phyloP scores from a whole-genome alignment of 2,113 vertebrate genomes.

The Thunnus maccoyii region DNA sequence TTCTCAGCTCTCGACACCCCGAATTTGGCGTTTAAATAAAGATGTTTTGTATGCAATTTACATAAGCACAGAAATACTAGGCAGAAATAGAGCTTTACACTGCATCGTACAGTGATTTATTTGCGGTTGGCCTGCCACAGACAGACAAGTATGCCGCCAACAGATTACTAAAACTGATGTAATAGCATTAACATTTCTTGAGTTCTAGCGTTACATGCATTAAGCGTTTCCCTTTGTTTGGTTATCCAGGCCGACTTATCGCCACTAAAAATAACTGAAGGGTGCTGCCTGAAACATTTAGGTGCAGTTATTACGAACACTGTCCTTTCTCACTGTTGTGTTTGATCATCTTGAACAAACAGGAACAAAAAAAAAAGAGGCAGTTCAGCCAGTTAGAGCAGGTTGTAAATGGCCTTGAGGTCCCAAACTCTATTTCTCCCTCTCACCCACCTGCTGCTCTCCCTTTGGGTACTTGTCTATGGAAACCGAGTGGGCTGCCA shows the following conservation, averaged over 20 bases:
- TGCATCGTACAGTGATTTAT: conserved; percentile 3
- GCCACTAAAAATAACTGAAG: conserved; percentile 4
- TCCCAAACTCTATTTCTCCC: conserved; percentile 10
- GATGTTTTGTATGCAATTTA: conserved; percentile 52
- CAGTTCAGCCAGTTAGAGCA: neutral
- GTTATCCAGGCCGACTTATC: neutral
- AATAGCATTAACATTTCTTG: conserved; percentile 7
- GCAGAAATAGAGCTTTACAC: conserved; percentile 5
- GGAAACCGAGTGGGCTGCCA: conserved; percentile 84
- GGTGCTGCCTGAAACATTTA: neutral
- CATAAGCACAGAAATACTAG: conserved; percentile 17
- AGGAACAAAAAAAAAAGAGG: no score
- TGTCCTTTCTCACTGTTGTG: neutral
- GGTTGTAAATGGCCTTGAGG: neutral
- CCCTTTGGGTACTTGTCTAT: conserved; percentile 84
- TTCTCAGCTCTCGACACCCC: conserved; percentile 47
- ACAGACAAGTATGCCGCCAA: neutral
- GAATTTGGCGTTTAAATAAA: conserved; percentile 49
- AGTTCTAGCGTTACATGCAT: conserved; percentile 25
- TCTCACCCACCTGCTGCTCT: conserved; percentile 81
- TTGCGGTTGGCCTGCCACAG: conserved; percentile 2
- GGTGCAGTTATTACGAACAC: neutral
- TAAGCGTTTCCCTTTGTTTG: conserved; percentile 18
- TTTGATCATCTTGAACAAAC: neutral
- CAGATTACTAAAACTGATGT: conserved; percentile 9